Evolutionary conservation across 2,113 vertebrate genomes (phyloP).

Genomic region (Donacobius atricapilla): DNA sequence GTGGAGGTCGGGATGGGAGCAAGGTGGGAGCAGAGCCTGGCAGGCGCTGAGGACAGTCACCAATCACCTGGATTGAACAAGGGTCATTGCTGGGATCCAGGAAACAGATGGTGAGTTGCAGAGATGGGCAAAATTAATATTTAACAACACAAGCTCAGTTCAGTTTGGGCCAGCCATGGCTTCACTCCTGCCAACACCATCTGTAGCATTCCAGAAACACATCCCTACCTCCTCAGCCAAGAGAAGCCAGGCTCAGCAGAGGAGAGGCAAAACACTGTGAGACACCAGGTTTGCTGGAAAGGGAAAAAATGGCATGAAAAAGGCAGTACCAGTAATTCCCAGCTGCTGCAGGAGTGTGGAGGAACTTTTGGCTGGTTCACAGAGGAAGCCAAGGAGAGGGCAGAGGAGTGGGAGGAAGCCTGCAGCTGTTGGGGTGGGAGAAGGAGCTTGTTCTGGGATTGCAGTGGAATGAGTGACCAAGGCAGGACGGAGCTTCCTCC

Average conservation of each 20-base stretch:
- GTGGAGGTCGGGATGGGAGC: not conserved
- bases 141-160: not conserved
- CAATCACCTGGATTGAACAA: not conserved
- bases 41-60: rapidly evolving
- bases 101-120: slow-evolving; percentile 1
- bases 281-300: not conserved
- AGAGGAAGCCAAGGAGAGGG: not conserved
- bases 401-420: not conserved
- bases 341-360: not conserved
- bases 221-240: not conserved
- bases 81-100: not conserved
- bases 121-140: not conserved
- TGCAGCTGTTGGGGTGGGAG: not conserved
- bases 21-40: not conserved
- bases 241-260: not conserved
- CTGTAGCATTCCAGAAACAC: not conserved
- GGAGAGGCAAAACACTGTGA: not conserved
- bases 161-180: not conserved
- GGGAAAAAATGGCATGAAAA: not conserved
- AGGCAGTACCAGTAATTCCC: not conserved
- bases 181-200: not conserved
- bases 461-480: not conserved
- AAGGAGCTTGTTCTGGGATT: not conserved
- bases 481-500: not conserved
- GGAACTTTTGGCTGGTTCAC: not conserved